Evolutionary conservation across 2,888 invertebrate genomes (phyloP).

Genomic region (Mythimna albipuncta): DNA sequence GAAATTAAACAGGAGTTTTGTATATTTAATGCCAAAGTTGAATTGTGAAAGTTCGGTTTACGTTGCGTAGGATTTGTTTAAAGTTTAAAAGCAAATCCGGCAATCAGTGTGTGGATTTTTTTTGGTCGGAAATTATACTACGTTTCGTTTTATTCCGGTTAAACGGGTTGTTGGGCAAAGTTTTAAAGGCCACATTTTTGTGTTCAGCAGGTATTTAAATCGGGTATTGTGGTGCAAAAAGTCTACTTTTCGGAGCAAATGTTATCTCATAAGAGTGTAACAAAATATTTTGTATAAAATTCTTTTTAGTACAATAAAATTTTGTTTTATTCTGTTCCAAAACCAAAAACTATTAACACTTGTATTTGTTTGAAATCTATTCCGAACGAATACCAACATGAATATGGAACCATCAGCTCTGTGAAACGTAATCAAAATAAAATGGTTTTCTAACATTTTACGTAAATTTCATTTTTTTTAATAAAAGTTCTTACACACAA

Average conservation of each 20-base stretch:
- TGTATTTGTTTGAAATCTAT: no score
- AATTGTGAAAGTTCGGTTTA: constrained; percentile 86
- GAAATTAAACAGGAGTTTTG: constrained; percentile 59
- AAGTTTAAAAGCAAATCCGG: constrained; percentile 85
- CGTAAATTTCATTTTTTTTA: no score
- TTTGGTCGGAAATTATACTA: constrained; percentile 63
- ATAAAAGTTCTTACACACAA: no score
- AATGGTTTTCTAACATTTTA: no score
- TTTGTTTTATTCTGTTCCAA: no score
- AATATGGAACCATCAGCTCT: no score
- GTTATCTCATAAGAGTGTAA: not conserved
- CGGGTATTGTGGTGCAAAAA: not conserved
- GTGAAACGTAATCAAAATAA: no score
- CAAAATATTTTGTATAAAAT: not conserved
- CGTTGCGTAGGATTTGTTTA: constrained; percentile 84
- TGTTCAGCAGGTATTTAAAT: constrained; percentile 19
- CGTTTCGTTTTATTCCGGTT: constrained; percentile 56
- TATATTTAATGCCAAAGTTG: constrained; percentile 86
- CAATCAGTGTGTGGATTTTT: constrained; percentile 80
- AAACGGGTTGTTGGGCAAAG: constrained; percentile 37
- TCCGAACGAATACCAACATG: no score
- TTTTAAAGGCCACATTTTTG: constrained; percentile 43
- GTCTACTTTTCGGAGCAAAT: not conserved
- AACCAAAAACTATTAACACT: no score
- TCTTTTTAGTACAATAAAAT: no score